Base-by-base conservation (phyloP, 2,888 invertebrate species). In the Perizoma flavofasciatum region DNA sequence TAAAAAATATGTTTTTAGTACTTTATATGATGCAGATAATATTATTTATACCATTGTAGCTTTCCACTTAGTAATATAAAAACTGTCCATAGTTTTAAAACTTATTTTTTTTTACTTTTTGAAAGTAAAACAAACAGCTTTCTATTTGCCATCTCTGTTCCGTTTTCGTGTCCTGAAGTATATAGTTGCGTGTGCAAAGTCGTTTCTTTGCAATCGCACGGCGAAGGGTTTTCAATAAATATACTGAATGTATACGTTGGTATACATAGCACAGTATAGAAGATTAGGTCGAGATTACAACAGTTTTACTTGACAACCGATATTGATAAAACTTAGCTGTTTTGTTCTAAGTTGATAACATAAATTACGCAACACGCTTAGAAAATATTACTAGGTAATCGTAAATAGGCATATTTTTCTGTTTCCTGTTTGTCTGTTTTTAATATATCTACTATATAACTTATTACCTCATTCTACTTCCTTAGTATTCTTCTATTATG, bases 161-260 rank as follows among this genome's bases (percentile, higher is more conserved):
- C 55, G 41, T 77, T 77, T 70, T 67, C 62, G 65, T 63, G 87
- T 74, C 83, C 81, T 40, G 64, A 71, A 83, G 70, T 88, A 79
- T 79, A 88, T 75, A 66, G 63, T 90, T 83, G 91, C 91, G 91
- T 92, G 91, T 79, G 77, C 73, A 56, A 88, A 88, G 89, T 89
- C 87, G 89, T 92, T 91, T 86, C 90, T 89, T 90, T 84, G 83
- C 85, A 86, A 89, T 89, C 86, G 85, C 83, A 85, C 72, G 79
- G 81, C 86, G 78, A 87, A 88, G 88, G 89, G 89, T 81, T 89
- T 87, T 89, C 89, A 88, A 90, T 90, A 90, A 88, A 88, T 88
- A 89, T 81, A 89, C 78, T 71, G 60, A 68, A 56, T 65, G 66
- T 75, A 63, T 59, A 66, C 54, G 50, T 49, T 44, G 66, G 70